phyloP scores from a whole-genome alignment of 2,888 invertebrate species.

The Calameuta filiformis region DNA sequence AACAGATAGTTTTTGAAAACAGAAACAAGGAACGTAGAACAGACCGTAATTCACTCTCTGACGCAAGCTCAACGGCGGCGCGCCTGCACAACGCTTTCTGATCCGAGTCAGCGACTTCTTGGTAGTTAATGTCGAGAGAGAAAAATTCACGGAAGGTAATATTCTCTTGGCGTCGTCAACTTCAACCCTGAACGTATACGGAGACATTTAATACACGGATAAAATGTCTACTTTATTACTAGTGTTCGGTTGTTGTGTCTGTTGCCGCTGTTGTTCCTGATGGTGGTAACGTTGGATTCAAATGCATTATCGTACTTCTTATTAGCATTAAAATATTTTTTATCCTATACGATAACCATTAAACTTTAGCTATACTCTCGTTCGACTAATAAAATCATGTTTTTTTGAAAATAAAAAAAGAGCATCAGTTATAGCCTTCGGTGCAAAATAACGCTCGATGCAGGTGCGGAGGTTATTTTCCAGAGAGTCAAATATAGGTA shows the following conservation, averaged over 20 bases:
- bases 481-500: background rate
- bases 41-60: constrained; percentile 50
- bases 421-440: background rate
- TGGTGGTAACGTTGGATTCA: background rate
- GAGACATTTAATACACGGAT: background rate
- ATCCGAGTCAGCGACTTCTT: constrained; percentile 45
- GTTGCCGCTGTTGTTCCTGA: background rate
- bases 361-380: background rate
- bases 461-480: background rate
- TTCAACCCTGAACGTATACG: background rate
- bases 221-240: background rate
- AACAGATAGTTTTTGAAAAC: background rate
- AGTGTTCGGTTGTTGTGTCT: background rate
- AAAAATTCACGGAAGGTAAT: constrained; percentile 21
- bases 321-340: background rate
- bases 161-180: background rate
- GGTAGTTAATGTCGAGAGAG: constrained; percentile 41
- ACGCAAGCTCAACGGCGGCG: constrained; percentile 52
- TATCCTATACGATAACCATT: background rate
- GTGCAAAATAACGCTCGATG: background rate
- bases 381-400: background rate
- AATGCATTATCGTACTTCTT: background rate
- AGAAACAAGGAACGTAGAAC: constrained; percentile 22
- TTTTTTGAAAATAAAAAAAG: background rate
- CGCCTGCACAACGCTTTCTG: constrained; percentile 45